These are phyloP conservation scores for Drosophila cognata DNA, from an alignment of 2,888 invertebrate species.

Conservation along the genomic window DNA sequence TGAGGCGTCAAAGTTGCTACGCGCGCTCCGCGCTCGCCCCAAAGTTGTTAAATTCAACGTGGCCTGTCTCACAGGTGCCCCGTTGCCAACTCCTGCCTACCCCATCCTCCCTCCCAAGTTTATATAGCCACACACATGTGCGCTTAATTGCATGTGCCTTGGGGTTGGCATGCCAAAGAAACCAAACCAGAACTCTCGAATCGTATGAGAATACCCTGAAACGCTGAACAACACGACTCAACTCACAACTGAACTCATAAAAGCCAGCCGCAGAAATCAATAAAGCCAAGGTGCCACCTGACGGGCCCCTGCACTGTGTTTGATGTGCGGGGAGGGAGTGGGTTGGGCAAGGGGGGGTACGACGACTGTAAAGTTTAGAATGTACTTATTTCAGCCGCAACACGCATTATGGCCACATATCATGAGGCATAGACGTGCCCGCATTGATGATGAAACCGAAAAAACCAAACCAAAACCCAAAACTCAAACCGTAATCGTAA, in stretches of 20 bases:
- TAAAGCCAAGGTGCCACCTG: slow-evolving; percentile 81
- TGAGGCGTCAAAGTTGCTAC: slow-evolving; percentile 79
- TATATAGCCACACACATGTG: slow-evolving; percentile 74
- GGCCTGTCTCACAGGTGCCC: slow-evolving; percentile 71
- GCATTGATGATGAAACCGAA: slow-evolving; percentile 55
- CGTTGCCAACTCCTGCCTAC: not conserved
- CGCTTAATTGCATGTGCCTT: slow-evolving; percentile 81
- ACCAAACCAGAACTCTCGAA: slow-evolving; percentile 28
- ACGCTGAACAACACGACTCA: slow-evolving; percentile 29
- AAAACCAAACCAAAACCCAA: slow-evolving; percentile 15
- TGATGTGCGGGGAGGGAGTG: not conserved
- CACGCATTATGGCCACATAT: slow-evolving; percentile 77
- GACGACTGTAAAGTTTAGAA: slow-evolving; percentile 63
- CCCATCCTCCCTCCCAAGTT: not conserved
- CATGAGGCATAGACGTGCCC: slow-evolving; percentile 62
- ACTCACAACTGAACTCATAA: slow-evolving; percentile 65
- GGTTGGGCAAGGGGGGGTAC: not conserved
- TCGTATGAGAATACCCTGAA: slow-evolving; percentile 15
- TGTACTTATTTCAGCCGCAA: slow-evolving; percentile 69
- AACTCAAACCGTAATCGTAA: slow-evolving; percentile 22
- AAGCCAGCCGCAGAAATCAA: slow-evolving; percentile 81
- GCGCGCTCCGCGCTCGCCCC: slow-evolving; percentile 66
- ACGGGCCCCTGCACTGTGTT: slow-evolving; percentile 1
- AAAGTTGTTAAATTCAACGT: slow-evolving; percentile 80
- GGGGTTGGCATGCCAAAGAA: slow-evolving; percentile 57